Base-by-base conservation (phyloP, 2,113 vertebrate genomes). In the Erythrolamprus reginae region DNA sequence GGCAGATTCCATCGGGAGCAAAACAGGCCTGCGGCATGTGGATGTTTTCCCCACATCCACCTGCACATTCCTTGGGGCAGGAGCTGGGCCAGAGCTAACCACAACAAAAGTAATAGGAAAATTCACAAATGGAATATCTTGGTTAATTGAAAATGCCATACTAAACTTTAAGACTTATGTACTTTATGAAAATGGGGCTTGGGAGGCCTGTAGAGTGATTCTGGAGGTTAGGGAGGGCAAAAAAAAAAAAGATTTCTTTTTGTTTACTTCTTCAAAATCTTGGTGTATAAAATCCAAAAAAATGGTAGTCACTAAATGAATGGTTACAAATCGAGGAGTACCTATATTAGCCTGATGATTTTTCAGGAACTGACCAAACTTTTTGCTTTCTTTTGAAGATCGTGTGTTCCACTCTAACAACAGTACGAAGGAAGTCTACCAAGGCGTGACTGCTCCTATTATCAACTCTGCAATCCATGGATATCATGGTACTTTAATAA, bases 391-490 rank as follows among this genome's bases (percentile, higher is more conserved):
- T 93, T 84, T 94, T 95, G 33, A 93, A 98, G 99, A 99, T 96
- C 96, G 97, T 82, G 98, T 99, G 33, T 99, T 99, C 96, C 95
- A 97, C 8, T 96, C 98, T 2, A 94, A 94, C 0, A 98, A 99
- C 96, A 97, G 96, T 47, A 99, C 98, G 26, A 94, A 94, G 89
- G 96, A 98, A 56, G 96, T 99, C 2, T 99, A 99, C 91, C 97
- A 98, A 87, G 97, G 96, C 65, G 97, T 99, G 13, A 98, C 98
- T 17, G 98, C 98, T 90, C 98, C 99, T 15, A 97, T 99, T 95
- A 98, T 99, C 53, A 96, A 98, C n/a, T 99, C 99, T 70, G 96
- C 98, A 26, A 98, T 99, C 17, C 96, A 97, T 70, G 99, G 99
- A 61, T 99, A 99, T 88, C 99, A 99, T 94, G 99, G 99, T 99